These are phyloP conservation scores for Drosophila pseudoobscura DNA, from an alignment of 1,140 invertebrate species.

Conservation along the genomic window DNA sequence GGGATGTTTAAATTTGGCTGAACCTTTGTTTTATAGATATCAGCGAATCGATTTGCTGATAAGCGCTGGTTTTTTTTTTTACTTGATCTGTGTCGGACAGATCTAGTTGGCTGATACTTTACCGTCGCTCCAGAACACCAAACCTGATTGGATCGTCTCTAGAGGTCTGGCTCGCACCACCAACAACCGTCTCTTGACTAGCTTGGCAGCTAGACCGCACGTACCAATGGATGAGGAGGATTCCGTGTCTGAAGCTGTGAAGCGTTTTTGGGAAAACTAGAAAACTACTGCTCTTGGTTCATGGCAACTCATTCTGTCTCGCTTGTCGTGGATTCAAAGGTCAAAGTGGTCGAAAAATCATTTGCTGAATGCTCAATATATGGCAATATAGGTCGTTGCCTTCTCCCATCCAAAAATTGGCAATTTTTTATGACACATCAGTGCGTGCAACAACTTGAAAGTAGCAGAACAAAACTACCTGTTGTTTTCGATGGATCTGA, in stretches of 20 bases:
- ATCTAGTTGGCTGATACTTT: no score
- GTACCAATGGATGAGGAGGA: no score
- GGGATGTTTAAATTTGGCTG: no score
- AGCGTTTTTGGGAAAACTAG: constrained; percentile 16
- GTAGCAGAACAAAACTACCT: constrained; percentile 16
- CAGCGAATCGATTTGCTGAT: no score
- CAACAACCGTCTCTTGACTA: neutral
- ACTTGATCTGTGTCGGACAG: no score
- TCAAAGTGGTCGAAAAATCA: neutral
- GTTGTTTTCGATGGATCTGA: neutral
- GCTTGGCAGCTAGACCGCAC: no score
- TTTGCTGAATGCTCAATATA: neutral
- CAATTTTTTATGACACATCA: constrained; percentile 22
- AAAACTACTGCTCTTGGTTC: neutral
- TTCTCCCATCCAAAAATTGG: neutral
- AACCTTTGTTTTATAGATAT: no score
- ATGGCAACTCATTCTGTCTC: neutral
- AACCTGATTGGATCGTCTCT: no score
- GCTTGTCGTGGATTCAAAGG: constrained; percentile 17
- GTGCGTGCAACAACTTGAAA: constrained; percentile 18
- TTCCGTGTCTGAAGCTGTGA: neutral
- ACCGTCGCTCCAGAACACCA: no score
- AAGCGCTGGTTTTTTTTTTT: no score
- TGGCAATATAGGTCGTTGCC: neutral
- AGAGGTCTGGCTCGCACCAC: neutral